Evolutionary conservation across 2,888 invertebrate genomes (phyloP).

Genomic region (Desoria tigrina): DNA sequence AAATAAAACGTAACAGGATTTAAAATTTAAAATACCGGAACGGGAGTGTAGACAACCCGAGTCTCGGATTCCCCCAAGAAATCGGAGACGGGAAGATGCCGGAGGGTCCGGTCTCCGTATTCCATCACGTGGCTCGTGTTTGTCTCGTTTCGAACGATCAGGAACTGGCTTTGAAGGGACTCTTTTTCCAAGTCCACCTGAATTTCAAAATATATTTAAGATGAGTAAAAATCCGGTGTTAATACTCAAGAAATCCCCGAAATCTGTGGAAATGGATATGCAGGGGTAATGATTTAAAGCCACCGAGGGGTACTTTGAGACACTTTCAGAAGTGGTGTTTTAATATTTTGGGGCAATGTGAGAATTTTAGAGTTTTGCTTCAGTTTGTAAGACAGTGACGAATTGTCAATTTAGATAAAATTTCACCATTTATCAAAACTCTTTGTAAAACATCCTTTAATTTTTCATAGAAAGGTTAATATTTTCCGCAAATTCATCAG

Average conservation of each 20-base stretch:
- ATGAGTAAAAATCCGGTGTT: not conserved
- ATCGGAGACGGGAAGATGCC: slow-evolving; percentile 54
- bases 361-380: not conserved
- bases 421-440: too few relatives aligned
- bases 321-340: too few relatives aligned
- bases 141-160: slow-evolving; percentile 61
- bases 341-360: too few relatives aligned
- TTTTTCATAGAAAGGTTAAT: too few relatives aligned
- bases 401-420: too few relatives aligned
- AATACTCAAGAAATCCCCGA: too few relatives aligned
- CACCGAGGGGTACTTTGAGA: too few relatives aligned
- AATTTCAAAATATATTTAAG: slow-evolving; percentile 5
- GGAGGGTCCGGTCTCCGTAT: slow-evolving; percentile 60
- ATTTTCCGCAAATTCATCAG: too few relatives aligned
- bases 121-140: slow-evolving; percentile 64
- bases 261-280: too few relatives aligned
- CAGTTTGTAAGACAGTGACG: too few relatives aligned
- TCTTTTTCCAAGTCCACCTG: slow-evolving; percentile 60
- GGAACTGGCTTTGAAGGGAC: slow-evolving; percentile 61
- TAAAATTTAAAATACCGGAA: not conserved
- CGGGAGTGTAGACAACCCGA: not conserved
- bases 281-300: too few relatives aligned
- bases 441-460: too few relatives aligned
- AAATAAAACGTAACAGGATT: not conserved
- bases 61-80: slow-evolving; percentile 53